A percentile compares a stretch with the other conserved stretches of the same genome.
Evolutionary conservation across 2,888 invertebrate species (phyloP).

Genomic region (Sphaerophoria rueppellii): DNA sequence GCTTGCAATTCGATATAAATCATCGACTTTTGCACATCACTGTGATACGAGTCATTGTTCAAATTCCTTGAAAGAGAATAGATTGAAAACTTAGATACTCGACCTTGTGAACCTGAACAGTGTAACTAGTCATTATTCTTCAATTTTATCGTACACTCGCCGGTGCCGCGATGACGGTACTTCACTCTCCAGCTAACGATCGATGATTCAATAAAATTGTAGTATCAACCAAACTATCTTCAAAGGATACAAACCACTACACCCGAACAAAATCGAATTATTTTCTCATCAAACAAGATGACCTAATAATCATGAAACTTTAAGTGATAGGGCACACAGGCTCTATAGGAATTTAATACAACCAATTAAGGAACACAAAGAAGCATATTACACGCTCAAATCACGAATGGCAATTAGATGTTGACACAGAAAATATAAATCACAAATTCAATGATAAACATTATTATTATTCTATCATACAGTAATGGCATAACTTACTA

Average conservation of each 20-base stretch:
- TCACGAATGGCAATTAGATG: slow-evolving; percentile 52
- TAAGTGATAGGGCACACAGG: not conserved
- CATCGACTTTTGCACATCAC: not conserved
- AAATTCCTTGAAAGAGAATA: slow-evolving; percentile 1
- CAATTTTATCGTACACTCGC: slow-evolving; percentile 38
- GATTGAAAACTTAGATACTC: slow-evolving; percentile 65
- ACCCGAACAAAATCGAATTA: slow-evolving; percentile 64
- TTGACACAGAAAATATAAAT: slow-evolving; percentile 48
- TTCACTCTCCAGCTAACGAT: too few relatives aligned
- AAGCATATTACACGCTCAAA: slow-evolving; percentile 66
- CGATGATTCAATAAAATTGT: too few relatives aligned
- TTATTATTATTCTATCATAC: not conserved
- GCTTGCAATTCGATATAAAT: too few relatives aligned
- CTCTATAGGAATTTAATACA: not conserved
- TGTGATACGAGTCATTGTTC: not conserved
- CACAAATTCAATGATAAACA: slow-evolving; percentile 18
- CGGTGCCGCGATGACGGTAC: not conserved
- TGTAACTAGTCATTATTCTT: slow-evolving; percentile 33
- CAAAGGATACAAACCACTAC: slow-evolving; percentile 40
- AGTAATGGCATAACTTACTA: not conserved
- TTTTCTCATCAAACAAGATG: slow-evolving; percentile 63
- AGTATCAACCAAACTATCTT: not conserved
- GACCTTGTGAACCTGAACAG: slow-evolving; percentile 46
- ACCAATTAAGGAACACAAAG: slow-evolving; percentile 43
- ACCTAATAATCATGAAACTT: slow-evolving; percentile 14